Conservation (phyloP, 2,797 vertebrate genomes). For the Enteromius trimaculatus region DNA sequence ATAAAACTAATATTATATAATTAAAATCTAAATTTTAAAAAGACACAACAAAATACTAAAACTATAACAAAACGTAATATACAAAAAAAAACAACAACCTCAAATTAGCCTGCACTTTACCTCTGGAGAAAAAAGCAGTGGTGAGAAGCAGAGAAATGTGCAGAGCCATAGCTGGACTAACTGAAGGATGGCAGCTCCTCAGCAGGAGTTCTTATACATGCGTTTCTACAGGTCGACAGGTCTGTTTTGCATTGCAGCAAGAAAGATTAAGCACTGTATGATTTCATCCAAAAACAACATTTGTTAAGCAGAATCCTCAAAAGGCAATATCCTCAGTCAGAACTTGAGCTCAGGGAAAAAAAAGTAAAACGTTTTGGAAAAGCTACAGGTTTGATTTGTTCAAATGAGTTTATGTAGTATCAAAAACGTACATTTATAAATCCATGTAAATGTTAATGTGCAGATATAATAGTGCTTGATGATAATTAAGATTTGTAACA, state of each 20-base stretch:
- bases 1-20: background rate
- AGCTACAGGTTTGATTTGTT: background rate
- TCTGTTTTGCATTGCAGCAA: conserved; percentile 24
- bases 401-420: background rate
- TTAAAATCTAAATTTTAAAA: background rate
- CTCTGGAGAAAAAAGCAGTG: conserved; percentile 1
- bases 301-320: background rate
- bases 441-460: background rate
- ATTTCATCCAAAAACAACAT: background rate
- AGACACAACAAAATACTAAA: background rate
- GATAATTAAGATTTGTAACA: background rate
- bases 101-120: background rate
- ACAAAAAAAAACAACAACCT: background rate
- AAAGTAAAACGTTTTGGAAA: background rate
- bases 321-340: background rate
- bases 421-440: background rate
- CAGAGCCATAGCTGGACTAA: conserved; percentile 11
- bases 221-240: background rate
- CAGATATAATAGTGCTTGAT: background rate
- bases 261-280: background rate
- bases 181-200: background rate
- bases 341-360: background rate
- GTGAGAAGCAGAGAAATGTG: conserved; percentile 4
- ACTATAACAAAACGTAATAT: background rate
- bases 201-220: background rate